These are phyloP conservation scores for Scopus umbretta DNA, from an alignment of 2,113 vertebrate species.

Conservation along the genomic window DNA sequence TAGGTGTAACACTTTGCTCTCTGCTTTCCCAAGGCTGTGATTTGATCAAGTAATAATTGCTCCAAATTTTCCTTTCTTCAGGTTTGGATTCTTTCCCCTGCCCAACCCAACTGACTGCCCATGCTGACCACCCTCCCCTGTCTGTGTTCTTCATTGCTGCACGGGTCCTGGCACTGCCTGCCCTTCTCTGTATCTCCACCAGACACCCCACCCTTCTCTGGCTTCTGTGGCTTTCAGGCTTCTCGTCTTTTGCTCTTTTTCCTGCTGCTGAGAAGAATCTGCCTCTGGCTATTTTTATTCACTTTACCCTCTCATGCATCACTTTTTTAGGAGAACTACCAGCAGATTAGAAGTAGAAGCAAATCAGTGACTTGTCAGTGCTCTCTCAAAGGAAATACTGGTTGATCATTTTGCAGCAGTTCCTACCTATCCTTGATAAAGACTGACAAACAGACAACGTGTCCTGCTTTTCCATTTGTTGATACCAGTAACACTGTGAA, in stretches of 20 bases:
- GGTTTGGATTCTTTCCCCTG: background rate
- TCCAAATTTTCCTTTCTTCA: background rate
- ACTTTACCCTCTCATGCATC: background rate
- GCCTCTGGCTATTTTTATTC: background rate
- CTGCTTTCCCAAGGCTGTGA: background rate
- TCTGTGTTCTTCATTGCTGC: background rate
- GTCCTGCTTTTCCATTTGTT: background rate
- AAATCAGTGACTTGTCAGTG: background rate
- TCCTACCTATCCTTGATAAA: background rate
- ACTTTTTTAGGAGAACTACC: background rate
- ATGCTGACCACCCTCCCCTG: background rate
- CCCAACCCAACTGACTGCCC: rapidly evolving
- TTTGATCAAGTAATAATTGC: background rate
- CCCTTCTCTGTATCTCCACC: background rate
- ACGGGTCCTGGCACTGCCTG: background rate
- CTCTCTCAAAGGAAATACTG: background rate
- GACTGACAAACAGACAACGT: background rate
- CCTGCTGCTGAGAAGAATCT: background rate
- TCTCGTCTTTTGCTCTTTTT: background rate
- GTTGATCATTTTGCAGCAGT: background rate
- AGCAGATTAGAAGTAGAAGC: background rate
- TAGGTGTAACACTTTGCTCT: background rate
- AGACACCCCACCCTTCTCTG: background rate
- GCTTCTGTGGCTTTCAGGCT: background rate
- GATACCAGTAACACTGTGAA: background rate